phyloP scores from a whole-genome alignment of 2,113 vertebrate genomes.

The Alethe castanea region DNA sequence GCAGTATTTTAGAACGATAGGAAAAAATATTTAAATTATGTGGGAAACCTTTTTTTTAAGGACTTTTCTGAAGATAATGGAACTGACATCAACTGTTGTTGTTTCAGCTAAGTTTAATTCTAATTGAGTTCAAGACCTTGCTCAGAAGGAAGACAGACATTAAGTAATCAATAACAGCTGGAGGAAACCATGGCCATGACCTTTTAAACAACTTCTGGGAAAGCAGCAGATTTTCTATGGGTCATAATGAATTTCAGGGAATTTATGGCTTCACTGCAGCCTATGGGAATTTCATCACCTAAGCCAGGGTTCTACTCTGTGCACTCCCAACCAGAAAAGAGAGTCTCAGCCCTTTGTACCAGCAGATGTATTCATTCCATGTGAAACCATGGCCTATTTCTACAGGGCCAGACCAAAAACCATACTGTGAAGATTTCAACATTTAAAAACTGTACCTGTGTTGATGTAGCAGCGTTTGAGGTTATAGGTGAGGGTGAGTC shows the following conservation, averaged over 20 bases:
- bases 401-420: not conserved
- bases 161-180: constrained; percentile 16
- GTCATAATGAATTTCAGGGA: not conserved
- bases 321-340: not conserved
- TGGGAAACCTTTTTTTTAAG: not conserved
- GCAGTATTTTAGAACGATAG: not conserved
- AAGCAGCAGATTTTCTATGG: not conserved
- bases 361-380: not conserved
- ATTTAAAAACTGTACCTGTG: constrained; percentile 69
- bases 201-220: constrained; percentile 3
- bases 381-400: not conserved
- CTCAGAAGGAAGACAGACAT: not conserved
- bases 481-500: constrained; percentile 79
- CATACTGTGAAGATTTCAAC: not conserved
- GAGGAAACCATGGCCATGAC: not conserved
- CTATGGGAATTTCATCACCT: not conserved
- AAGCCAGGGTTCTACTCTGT: not conserved
- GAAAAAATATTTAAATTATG: not conserved
- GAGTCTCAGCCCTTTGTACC: not conserved
- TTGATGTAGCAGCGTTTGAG: constrained; percentile 52
- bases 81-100: not conserved
- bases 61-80: not conserved
- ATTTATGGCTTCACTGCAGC: not conserved
- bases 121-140: constrained; percentile 15
- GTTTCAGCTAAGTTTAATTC: not conserved